Evolutionary conservation across 2,797 vertebrate species (phyloP).

Genomic region (Premnoplex brunnescens): DNA sequence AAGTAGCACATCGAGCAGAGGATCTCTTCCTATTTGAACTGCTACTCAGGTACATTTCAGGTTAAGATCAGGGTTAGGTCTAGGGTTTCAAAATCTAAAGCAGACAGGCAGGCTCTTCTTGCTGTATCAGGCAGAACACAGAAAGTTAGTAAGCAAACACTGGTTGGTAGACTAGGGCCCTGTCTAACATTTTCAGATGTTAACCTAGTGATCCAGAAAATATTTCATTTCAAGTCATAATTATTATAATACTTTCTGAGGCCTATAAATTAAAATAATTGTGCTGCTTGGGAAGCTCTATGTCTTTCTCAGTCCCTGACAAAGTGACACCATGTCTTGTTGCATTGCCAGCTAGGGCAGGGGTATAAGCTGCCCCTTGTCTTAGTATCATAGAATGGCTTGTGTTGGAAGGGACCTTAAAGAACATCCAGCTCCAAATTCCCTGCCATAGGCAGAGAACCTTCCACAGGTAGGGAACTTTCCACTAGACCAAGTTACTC

Average conservation of each 20-base stretch:
- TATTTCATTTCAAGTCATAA: not conserved
- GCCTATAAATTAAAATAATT: not conserved
- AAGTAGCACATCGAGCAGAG: accelerated
- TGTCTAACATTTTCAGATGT: not conserved
- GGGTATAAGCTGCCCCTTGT: not conserved
- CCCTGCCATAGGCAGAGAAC: not conserved
- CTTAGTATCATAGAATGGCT: not conserved
- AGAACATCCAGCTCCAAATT: not conserved
- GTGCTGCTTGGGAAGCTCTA: not conserved
- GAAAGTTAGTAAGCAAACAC: not conserved
- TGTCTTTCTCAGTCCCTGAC: not conserved
- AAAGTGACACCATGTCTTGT: not conserved
- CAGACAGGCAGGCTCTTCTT: not conserved
- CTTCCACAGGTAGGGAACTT: not conserved
- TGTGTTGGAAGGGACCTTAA: not conserved
- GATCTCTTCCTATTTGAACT: not conserved
- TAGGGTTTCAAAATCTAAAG: slow-evolving; percentile 2
- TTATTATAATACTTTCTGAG: not conserved
- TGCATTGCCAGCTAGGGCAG: not conserved
- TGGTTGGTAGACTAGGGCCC: not conserved
- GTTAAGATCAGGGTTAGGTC: not conserved
- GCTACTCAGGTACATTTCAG: not conserved
- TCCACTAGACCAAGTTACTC: not conserved
- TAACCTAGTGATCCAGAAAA: not conserved
- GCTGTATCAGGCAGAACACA: not conserved